phyloP scores from a whole-genome alignment of 1,140 invertebrate species.

The Trinorchestia longiramus region DNA sequence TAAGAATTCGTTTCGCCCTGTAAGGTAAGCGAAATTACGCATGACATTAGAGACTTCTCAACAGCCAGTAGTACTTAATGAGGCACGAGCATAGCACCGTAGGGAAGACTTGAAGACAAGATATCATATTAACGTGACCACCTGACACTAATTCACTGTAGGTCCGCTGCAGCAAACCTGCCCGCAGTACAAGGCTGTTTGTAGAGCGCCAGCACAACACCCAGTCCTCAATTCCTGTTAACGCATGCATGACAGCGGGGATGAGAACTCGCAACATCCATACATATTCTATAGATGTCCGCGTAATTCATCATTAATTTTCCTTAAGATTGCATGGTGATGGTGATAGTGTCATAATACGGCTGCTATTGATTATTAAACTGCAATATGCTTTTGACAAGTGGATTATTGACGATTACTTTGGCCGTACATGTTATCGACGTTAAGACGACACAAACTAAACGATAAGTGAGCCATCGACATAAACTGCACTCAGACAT shows the following conservation, averaged over 20 bases:
- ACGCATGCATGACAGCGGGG: not conserved
- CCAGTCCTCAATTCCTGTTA: not conserved
- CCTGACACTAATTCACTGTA: not conserved
- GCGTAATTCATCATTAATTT: not conserved
- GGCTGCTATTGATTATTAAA: not conserved
- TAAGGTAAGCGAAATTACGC: not conserved
- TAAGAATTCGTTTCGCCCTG: not conserved
- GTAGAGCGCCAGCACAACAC: not conserved
- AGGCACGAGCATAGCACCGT: not conserved
- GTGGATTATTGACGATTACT: not conserved
- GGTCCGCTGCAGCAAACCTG: not conserved
- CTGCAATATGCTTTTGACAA: not conserved
- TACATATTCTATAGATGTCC: not conserved
- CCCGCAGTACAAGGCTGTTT: not conserved
- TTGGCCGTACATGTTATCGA: not conserved
- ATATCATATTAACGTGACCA: not conserved
- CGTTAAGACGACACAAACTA: not conserved
- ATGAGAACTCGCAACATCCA: not conserved
- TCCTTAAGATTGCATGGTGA: not conserved
- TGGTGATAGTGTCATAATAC: not conserved
- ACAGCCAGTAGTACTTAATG: not conserved
- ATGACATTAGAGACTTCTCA: not conserved
- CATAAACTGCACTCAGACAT: not conserved
- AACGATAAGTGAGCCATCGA: not conserved
- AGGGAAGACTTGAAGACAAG: not conserved